These are phyloP conservation scores for Drosophila austrosaltans DNA, from an alignment of 2,888 invertebrate species.

Conservation along the genomic window DNA sequence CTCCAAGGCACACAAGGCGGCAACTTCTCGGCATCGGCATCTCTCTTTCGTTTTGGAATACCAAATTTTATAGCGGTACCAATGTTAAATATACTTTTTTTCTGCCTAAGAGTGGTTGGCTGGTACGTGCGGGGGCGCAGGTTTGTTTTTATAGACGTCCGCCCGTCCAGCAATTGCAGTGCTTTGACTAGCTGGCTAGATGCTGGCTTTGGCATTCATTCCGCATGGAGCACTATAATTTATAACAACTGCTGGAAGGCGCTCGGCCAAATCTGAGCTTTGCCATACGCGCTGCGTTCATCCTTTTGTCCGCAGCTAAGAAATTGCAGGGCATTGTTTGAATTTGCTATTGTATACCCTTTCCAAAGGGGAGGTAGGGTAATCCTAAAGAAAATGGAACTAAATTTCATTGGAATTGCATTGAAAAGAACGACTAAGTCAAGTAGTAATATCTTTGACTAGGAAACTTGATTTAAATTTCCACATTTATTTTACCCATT, in stretches of 20 bases:
- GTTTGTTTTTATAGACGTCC: slow-evolving; percentile 77
- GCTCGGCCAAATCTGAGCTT: slow-evolving; percentile 63
- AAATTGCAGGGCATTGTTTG: slow-evolving; percentile 77
- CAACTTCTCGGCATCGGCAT: slow-evolving; percentile 33
- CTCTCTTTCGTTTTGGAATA: slow-evolving; percentile 63
- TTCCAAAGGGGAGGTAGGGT: not conserved
- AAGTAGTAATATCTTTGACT: no score
- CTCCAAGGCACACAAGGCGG: slow-evolving; percentile 18
- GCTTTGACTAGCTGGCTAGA: slow-evolving; percentile 12
- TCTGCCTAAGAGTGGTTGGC: slow-evolving; percentile 19
- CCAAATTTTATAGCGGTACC: slow-evolving; percentile 76
- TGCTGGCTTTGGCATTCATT: slow-evolving; percentile 55
- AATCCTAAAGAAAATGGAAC: not conserved
- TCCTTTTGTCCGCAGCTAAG: slow-evolving; percentile 61
- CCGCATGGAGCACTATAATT: slow-evolving; percentile 78
- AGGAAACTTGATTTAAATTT: no score
- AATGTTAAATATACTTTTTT: slow-evolving; percentile 69
- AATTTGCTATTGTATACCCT: slow-evolving; percentile 46
- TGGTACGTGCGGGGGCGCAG: slow-evolving; percentile 75
- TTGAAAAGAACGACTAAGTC: no score
- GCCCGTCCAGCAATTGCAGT: slow-evolving; percentile 35
- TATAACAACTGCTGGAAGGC: slow-evolving; percentile 79
- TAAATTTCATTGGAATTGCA: no score
- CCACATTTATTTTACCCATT: not conserved
- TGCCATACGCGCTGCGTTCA: slow-evolving; percentile 70